Evolutionary conservation across 2,113 vertebrate genomes (phyloP).

Genomic region (Ploceus nigricollis): DNA sequence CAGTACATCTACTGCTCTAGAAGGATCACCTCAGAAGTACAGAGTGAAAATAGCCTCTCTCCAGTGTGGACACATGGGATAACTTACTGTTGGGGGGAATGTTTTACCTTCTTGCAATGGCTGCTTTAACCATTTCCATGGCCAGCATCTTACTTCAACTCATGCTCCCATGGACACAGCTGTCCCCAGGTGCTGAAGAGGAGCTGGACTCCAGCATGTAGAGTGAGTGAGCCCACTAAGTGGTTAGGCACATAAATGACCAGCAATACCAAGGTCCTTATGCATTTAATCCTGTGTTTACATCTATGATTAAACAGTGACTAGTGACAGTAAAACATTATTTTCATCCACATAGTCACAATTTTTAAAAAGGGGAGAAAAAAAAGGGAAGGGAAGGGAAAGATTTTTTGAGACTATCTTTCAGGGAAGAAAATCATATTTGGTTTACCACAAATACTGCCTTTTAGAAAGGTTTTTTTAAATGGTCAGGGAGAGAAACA

Average conservation of each 20-base stretch:
- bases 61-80: neutral
- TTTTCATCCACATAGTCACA: neutral
- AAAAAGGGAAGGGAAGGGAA: accelerated
- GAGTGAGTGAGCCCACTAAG: neutral
- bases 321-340: neutral
- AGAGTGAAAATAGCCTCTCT: neutral
- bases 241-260: neutral
- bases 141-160: neutral
- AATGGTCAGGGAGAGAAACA: neutral
- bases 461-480: neutral
- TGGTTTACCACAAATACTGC: neutral
- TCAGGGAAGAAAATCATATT: neutral
- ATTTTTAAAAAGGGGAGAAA: accelerated
- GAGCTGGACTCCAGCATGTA: neutral
- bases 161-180: neutral
- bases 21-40: neutral
- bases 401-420: neutral
- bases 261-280: neutral
- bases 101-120: neutral
- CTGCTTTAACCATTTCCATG: neutral
- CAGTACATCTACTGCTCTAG: neutral
- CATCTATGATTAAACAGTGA: neutral
- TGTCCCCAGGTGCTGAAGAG: neutral
- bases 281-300: neutral
- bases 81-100: neutral